Base-by-base conservation (phyloP, 1,140 invertebrate genomes). In the Fragariocoptes setiger region DNA sequence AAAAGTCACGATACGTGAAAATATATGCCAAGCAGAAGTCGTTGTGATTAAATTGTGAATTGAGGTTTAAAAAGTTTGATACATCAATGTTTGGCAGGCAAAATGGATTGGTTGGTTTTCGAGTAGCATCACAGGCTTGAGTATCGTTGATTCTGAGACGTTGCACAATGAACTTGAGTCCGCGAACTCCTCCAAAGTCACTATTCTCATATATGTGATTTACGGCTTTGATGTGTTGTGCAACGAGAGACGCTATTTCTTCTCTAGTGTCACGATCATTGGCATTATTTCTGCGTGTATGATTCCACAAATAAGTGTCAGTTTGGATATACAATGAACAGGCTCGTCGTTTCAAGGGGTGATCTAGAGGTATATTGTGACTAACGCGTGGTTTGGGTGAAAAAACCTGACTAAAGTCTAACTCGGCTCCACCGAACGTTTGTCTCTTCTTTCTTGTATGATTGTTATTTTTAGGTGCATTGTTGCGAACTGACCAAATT, bases 1-100 rank as follows among this genome's bases (percentile, higher is more conserved):
- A 80, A 56, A 94, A 95, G 59, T 95, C 86, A 51, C 67, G 69
- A 57, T 94, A 95, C 0, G 92, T 97, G 58, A 97, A 94, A 20
- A 95, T 80, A 56, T 97, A 99, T 8, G 90, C 86, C 35, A 99
- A 65, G 58, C 92, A 99, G 61, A 95, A 99, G 53, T 80, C 77
- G 51, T 90, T 77, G 56, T 97, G 90, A 62, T 95, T 85, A 19
- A 76, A 73, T 38, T 94, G 64, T 5, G 88, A 95, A 57, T 97
- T 88, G 17, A 94, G 65, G 62, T 97, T 99, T 35, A 99, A 64
- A 60, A 95, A 97, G 63, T 97, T 97, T 49, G 83, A 92, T 38
- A 95, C 90, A 57, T 99, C 90, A 50, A 99, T 90, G 56, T 97
- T 92, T 52, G 80, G 76, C 53, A 80, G 70, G 57, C 90, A 97